Evolutionary conservation across 2,888 invertebrate genomes (phyloP).

Genomic region (Panopea generosa): DNA sequence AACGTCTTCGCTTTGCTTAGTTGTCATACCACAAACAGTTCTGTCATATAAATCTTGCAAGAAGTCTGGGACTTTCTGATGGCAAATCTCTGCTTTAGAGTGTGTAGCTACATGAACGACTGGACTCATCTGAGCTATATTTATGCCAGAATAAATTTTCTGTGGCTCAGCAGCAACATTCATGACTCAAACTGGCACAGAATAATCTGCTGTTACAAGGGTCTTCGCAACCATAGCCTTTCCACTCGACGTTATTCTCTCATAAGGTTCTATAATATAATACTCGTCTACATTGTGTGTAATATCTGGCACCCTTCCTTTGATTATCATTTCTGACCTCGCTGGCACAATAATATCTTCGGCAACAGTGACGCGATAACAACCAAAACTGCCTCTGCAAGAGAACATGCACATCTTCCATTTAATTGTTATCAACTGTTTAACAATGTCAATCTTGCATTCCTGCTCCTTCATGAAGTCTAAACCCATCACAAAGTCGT

Average conservation of each 20-base stretch:
- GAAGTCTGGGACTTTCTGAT: not conserved
- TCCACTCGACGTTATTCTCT: not conserved
- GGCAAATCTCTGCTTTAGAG: too few species aligned
- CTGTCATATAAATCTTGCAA: conserved; percentile 11
- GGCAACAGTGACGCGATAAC: conserved; percentile 13
- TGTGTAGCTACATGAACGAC: not conserved
- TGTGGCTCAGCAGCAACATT: not conserved
- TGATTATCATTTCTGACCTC: conserved; percentile 2
- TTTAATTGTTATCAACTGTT: not conserved
- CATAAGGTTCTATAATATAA: conserved; percentile 6
- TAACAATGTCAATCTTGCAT: conserved; percentile 13
- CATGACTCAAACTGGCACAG: conserved; percentile 10
- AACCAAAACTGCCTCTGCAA: conserved; percentile 4
- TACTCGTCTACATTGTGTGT: not conserved
- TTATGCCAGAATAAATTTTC: conserved; percentile 1
- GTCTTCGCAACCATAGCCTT: conserved; percentile 4
- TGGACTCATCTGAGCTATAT: not conserved
- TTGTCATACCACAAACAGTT: not conserved
- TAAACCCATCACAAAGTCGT: conserved; percentile 25
- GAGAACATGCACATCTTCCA: conserved; percentile 5
- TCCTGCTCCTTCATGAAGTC: conserved; percentile 24
- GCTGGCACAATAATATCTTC: conserved; percentile 1
- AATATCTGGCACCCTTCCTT: not conserved
- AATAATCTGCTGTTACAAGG: not conserved
- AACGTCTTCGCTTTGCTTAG: not conserved